phyloP scores from a whole-genome alignment of 1,140 invertebrate species.

The Neodiprion pinetum region DNA sequence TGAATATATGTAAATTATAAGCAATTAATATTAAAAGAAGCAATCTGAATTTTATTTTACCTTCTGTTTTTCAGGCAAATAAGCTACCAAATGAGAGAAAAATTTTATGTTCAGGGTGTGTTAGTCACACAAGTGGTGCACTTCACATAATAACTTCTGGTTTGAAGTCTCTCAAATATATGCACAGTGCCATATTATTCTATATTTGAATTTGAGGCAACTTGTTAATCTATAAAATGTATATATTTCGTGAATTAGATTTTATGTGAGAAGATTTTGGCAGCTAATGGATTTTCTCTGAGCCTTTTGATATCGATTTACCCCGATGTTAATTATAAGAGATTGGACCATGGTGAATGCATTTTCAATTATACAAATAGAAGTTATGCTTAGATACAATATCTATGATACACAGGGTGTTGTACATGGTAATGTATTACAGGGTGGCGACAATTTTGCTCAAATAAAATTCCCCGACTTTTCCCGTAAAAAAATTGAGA shows the following conservation, averaged over 20 bases:
- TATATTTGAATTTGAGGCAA: no score
- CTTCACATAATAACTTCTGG: not conserved
- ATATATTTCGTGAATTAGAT: not conserved
- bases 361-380: not conserved
- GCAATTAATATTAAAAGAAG: not conserved
- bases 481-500: no score
- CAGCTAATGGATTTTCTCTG: not conserved
- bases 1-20: not conserved
- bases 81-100: not conserved
- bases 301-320: not conserved
- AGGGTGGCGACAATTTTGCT: not conserved
- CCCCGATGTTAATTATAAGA: not conserved
- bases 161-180: not conserved
- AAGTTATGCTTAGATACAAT: not conserved
- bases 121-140: not conserved
- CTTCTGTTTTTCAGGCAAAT: not conserved
- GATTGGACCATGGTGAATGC: not conserved
- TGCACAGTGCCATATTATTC: no score
- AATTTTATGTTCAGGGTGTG: not conserved
- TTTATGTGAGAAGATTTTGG: not conserved
- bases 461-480: no score
- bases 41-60: not conserved
- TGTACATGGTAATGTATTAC: not conserved
- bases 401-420: conserved; percentile 3
- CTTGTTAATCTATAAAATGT: no score